Percentiles rank a stretch among this genome's conserved stretches.
Evolutionary conservation across 2,797 vertebrate genomes (phyloP).

Genomic region (Onychomys torridus): DNA sequence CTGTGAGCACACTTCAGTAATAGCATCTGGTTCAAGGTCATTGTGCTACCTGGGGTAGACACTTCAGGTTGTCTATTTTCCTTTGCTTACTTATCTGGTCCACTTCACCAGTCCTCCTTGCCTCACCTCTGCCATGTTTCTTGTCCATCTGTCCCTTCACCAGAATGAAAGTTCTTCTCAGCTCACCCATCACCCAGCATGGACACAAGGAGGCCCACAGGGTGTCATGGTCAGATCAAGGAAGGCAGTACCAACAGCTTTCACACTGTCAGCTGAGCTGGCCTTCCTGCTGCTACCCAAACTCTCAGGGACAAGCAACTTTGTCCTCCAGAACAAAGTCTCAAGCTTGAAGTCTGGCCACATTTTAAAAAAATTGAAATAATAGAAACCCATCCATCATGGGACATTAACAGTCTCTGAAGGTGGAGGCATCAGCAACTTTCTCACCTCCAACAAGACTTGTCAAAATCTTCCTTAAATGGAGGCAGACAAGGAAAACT

Average conservation of each 20-base stretch:
- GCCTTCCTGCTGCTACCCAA: not conserved
- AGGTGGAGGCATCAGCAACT: not conserved
- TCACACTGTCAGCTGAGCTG: not conserved
- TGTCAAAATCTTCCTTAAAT: not conserved
- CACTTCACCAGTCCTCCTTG: not conserved
- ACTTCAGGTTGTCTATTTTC: not conserved
- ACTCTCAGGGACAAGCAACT: not conserved
- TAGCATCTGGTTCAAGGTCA: not conserved
- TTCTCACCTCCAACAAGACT: conserved; percentile 20
- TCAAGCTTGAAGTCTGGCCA: conserved; percentile 25
- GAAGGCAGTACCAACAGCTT: not conserved
- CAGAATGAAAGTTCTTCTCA: not conserved
- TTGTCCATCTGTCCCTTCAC: not conserved
- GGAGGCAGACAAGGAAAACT: not conserved
- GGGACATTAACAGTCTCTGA: not conserved
- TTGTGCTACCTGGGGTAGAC: not conserved
- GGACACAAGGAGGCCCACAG: not conserved
- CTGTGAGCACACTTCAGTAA: no score
- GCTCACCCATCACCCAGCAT: not conserved
- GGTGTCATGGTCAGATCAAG: not conserved
- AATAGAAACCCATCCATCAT: not conserved
- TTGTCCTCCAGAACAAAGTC: not conserved
- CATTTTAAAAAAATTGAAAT: conserved; percentile 54
- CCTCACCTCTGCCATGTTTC: not conserved
- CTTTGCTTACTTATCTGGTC: not conserved